Base-by-base conservation (phyloP, 2,113 vertebrate species). In the Datnioides undecimradiatus region DNA sequence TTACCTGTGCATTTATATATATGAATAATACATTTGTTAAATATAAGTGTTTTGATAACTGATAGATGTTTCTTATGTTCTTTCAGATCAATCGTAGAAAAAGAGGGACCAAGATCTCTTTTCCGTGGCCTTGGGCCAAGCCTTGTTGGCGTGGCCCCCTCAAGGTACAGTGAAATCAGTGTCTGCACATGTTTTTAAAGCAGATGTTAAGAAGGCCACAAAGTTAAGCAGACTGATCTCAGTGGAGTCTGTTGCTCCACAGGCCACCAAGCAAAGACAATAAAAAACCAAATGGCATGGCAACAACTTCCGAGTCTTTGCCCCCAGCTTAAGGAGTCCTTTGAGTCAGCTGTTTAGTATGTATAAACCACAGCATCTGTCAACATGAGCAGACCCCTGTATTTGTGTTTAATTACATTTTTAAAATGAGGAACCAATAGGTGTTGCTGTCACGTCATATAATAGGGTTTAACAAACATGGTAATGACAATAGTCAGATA, bases 81-180 rank as follows among this genome's bases (percentile, higher is more conserved):
- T 68, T 89, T 71, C 83, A 98, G 97, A 87, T 98, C 97, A 21
- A 99, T 99, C 90, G 93, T 99, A 77, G 96, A 99, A 94, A 99
- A 99, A 90, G 98, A 99, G 90, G 98, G 98, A 90, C 97, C 97
- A 93, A 96, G 95, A 92, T 99, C 98, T n/a, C 96, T 99, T 4
- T 99, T 99, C 86, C 94, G 98, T 84, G 98, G 97, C 52, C 89
- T 99, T 90, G 97, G 98, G 87, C 98, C 98, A 82, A 99, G 99
- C 90, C 94, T 99, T 77, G 96, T 99, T 79, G 98, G 98, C 65
- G 97, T 99, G 52, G 97, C 97, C 21, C 98, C 97, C 49, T 99
- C 98, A 86, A 97, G 98, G 98, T 99, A 97, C 60, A 55, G 12
- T 49, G 41, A 72, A 59, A 40, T 41, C 31, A 31, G 0, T 49